Percentiles rank a stretch among this genome's conserved stretches.
phyloP scores from a whole-genome alignment of 2,888 invertebrate genomes.

The Rhogogaster chlorosoma region DNA sequence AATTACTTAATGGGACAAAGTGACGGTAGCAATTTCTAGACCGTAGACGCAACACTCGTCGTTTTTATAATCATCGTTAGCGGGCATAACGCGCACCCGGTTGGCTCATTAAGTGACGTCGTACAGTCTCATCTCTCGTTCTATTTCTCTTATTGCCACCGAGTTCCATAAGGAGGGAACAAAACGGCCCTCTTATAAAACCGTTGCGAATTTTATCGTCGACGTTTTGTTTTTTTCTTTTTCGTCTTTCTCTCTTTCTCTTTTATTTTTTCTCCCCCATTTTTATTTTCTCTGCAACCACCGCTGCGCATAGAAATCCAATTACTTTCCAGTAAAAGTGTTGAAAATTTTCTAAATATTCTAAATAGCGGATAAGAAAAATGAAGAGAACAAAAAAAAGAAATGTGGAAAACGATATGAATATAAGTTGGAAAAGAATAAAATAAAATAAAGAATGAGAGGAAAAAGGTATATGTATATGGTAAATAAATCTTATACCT shows the following conservation, averaged over 20 bases:
- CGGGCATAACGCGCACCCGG: conserved; percentile 47
- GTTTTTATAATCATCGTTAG: conserved; percentile 51
- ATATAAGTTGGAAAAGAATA: background rate
- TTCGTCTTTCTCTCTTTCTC: background rate
- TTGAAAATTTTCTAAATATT: background rate
- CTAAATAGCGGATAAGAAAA: background rate
- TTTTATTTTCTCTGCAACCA: too few relatives aligned
- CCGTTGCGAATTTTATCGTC: conserved; percentile 30
- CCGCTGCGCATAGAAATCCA: too few relatives aligned
- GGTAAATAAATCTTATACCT: background rate
- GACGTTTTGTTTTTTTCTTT: background rate
- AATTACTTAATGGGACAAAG: conserved; percentile 50
- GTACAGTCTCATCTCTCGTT: conserved; percentile 38
- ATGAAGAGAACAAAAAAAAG: background rate
- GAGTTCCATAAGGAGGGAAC: background rate
- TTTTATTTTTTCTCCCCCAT: background rate
- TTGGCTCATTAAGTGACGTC: conserved; percentile 49
- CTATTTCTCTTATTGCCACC: conserved; percentile 30
- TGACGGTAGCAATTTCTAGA: conserved; percentile 49
- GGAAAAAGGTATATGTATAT: background rate
- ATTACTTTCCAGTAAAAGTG: too few relatives aligned
- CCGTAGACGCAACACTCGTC: conserved; percentile 42
- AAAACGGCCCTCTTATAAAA: conserved; percentile 25
- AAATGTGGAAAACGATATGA: background rate
- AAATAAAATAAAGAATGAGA: background rate